These are phyloP conservation scores for Hirtodrosophila cameraria DNA, from an alignment of 2,888 invertebrate species.

Conservation along the genomic window DNA sequence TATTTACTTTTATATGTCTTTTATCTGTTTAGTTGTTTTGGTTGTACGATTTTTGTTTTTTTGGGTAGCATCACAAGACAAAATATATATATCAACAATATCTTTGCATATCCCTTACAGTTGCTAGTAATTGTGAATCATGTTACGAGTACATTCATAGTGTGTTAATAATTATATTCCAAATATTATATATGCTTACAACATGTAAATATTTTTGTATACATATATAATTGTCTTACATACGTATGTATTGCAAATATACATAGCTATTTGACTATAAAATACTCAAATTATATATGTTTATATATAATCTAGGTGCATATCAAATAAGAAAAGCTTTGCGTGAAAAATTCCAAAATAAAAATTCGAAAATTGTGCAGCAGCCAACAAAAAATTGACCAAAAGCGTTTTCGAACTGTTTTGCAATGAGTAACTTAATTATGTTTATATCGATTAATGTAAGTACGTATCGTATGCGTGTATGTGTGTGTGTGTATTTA, in stretches of 20 bases:
- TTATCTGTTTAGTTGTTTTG: constrained; percentile 18
- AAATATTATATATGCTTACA: constrained; percentile 1
- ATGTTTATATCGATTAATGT: constrained; percentile 15
- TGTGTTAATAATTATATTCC: constrained; percentile 5
- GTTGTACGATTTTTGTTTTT: constrained; percentile 14
- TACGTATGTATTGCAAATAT: constrained; percentile 16
- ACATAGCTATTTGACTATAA: constrained; percentile 19
- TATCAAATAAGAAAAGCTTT: constrained; percentile 32
- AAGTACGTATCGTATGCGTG: constrained; percentile 25
- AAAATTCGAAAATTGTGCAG: constrained; percentile 45
- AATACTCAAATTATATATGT: constrained; percentile 13
- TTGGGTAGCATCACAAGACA: constrained; percentile 19
- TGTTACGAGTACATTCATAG: constrained; percentile 10
- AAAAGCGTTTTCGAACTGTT: constrained; percentile 37
- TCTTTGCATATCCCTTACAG: constrained; percentile 12
- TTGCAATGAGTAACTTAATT: constrained; percentile 21
- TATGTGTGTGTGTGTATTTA: constrained; percentile 22
- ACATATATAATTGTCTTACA: constrained; percentile 2
- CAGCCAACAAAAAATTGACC: constrained; percentile 52
- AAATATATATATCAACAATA: constrained; percentile 30
- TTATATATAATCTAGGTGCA: constrained; percentile 7
- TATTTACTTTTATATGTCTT: constrained; percentile 26
- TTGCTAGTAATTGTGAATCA: constrained; percentile 33
- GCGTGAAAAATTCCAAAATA: no score
- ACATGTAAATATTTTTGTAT: background rate